Percentiles rank a stretch among this genome's conserved stretches.
These are phyloP conservation scores for Axea sp. DNA, from an alignment of 2,888 invertebrate genomes.

Conservation along the genomic window DNA sequence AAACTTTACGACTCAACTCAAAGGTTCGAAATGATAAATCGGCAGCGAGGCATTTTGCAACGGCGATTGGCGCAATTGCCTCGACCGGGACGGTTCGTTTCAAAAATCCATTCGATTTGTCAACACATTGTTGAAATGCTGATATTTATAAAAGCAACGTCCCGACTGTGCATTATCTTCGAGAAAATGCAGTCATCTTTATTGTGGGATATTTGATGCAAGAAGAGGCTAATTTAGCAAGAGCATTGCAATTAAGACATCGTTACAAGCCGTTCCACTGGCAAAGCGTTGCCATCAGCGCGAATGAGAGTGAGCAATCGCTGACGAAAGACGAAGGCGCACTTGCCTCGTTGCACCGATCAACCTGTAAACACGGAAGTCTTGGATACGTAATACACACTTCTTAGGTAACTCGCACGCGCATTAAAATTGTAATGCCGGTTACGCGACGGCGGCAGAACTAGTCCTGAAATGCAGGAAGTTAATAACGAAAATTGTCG, in stretches of 20 bases:
- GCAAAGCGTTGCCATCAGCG: conserved; percentile 68
- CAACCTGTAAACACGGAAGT: conserved; percentile 74
- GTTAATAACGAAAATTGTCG: conserved; percentile 8
- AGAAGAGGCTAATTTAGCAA: conserved; percentile 70
- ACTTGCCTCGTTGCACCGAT: conserved; percentile 64
- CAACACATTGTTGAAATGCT: conserved; percentile 55
- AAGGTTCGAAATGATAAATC: conserved; percentile 54
- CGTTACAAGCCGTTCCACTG: conserved; percentile 69
- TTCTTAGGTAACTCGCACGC: conserved; percentile 67
- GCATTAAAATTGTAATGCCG: conserved; percentile 40
- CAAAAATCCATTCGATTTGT: conserved; percentile 52
- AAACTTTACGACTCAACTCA: conserved; percentile 13
- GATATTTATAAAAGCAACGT: conserved; percentile 51
- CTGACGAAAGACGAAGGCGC: conserved; percentile 61
- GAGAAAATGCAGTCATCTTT: conserved; percentile 44
- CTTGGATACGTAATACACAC: conserved; percentile 68
- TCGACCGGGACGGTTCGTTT: conserved; percentile 8
- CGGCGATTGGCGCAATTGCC: conserved; percentile 20
- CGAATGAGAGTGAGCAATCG: conserved; percentile 61
- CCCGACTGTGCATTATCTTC: not conserved
- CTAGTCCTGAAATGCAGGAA: conserved; percentile 27
- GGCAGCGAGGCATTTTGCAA: conserved; percentile 29
- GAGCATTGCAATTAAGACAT: conserved; percentile 74
- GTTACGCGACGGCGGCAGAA: conserved; percentile 25
- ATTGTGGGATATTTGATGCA: conserved; percentile 52